A percentile compares a stretch with the other conserved stretches of the same genome.
phyloP scores from a whole-genome alignment of 1,140 invertebrate species.

The Hycleus phaleratus region DNA sequence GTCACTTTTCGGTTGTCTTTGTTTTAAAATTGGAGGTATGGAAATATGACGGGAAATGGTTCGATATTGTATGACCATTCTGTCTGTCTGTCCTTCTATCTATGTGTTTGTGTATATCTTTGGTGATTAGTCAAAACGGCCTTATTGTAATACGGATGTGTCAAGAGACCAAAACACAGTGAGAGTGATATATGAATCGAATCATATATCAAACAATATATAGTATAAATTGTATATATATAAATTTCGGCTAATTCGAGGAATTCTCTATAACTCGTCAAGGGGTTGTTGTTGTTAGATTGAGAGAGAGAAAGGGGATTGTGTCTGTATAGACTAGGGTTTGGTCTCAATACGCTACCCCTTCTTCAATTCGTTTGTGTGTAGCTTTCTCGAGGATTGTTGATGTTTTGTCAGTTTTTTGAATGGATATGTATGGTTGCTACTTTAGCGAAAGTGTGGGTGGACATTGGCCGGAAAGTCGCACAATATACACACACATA shows the following conservation, averaged over 20 bases:
- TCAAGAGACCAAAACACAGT: slow-evolving; percentile 6
- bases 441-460: slow-evolving; percentile 1
- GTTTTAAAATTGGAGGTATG: too few relatives aligned
- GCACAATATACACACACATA: background rate
- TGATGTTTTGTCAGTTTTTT: slow-evolving; percentile 7
- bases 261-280: slow-evolving; percentile 3
- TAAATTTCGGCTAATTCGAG: background rate
- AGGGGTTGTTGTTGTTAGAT: background rate
- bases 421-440: slow-evolving; percentile 1
- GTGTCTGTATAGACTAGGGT: slow-evolving; percentile 1
- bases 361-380: background rate
- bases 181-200: slow-evolving; percentile 29
- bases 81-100: too few relatives aligned
- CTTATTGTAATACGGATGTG: slow-evolving; percentile 20
- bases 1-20: too few relatives aligned
- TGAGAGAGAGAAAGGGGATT: background rate
- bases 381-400: slow-evolving; percentile 6
- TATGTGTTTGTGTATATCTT: background rate
- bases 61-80: too few relatives aligned
- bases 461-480: slow-evolving; percentile 6
- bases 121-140: slow-evolving; percentile 26
- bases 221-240: slow-evolving; percentile 8
- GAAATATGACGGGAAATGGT: too few relatives aligned
- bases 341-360: background rate
- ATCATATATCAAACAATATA: slow-evolving; percentile 31